Evolutionary conservation across 1,140 invertebrate species (phyloP).

Genomic region (Drosophila serrata): DNA sequence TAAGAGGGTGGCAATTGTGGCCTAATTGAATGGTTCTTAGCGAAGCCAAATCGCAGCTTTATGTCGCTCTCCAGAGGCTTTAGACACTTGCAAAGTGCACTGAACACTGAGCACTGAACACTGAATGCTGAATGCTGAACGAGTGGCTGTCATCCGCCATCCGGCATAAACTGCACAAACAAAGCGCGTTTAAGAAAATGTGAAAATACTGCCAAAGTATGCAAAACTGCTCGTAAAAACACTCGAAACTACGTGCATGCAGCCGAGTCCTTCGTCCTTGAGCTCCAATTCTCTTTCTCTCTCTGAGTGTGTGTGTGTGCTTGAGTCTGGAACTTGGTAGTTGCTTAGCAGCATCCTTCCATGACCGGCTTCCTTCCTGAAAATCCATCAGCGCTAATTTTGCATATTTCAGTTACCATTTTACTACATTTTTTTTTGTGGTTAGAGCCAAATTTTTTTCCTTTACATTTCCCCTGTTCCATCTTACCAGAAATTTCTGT

Average conservation of each 20-base stretch:
- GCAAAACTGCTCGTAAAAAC: conserved; percentile 83
- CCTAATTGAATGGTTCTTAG: conserved; percentile 74
- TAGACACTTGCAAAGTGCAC: conserved; percentile 48
- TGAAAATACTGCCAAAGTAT: conserved; percentile 81
- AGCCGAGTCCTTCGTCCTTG: conserved; percentile 45
- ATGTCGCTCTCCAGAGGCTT: conserved; percentile 53
- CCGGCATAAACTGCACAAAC: conserved; percentile 76
- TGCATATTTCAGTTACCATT: conserved; percentile 77
- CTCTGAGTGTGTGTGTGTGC: conserved; percentile 23
- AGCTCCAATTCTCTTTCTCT: conserved; percentile 17
- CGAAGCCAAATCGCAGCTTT: conserved; percentile 61
- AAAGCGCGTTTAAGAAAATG: conserved; percentile 76
- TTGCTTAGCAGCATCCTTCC: conserved; percentile 78
- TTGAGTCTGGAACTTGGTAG: conserved; percentile 66
- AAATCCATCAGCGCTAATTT: conserved; percentile 83
- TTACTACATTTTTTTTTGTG: conserved; percentile 21
- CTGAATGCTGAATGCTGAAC: conserved; percentile 16
- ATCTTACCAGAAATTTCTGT: conserved; percentile 20
- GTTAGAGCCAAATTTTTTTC: conserved; percentile 5
- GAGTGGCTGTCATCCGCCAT: conserved; percentile 50
- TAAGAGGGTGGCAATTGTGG: conserved; percentile 45
- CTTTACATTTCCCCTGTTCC: background rate
- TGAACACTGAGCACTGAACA: conserved; percentile 1
- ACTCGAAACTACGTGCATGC: conserved; percentile 75
- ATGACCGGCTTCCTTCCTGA: conserved; percentile 75